Conservation (phyloP, 2,888 invertebrate genomes). For the Euzetes globulus region DNA sequence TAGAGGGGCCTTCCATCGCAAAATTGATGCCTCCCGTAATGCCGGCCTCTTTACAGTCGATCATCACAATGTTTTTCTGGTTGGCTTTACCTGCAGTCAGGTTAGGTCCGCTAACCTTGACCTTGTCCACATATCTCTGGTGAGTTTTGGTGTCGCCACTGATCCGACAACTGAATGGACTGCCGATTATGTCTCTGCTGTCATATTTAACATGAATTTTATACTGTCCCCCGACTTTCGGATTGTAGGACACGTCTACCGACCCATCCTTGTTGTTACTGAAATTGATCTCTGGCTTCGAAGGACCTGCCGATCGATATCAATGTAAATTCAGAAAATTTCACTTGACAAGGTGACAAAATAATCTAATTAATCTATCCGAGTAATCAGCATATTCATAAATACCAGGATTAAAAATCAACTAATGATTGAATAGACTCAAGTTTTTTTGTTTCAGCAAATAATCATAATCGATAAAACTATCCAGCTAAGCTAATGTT, state of each 20-base stretch:
- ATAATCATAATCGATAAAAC: too few species aligned
- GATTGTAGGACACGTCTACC: constrained; percentile 35
- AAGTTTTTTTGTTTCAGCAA: too few species aligned
- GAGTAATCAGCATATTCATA: too few species aligned
- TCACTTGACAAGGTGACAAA: too few species aligned
- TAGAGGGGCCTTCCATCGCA: constrained; percentile 38
- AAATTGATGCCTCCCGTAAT: constrained; percentile 38
- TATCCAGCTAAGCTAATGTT: too few species aligned
- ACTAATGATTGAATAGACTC: too few species aligned
- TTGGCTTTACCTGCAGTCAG: constrained; percentile 34
- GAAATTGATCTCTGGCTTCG: constrained; percentile 39
- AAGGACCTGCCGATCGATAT: constrained; percentile 35
- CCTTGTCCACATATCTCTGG: constrained; percentile 31
- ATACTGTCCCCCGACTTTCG: constrained; percentile 37
- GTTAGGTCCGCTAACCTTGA: constrained; percentile 36
- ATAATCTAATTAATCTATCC: too few species aligned
- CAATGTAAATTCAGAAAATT: too few species aligned
- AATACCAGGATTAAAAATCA: too few species aligned
- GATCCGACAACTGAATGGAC: constrained; percentile 37
- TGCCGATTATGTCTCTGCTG: constrained; percentile 35
- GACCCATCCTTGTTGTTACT: constrained; percentile 35
- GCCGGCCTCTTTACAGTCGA: constrained; percentile 37
- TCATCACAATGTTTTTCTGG: constrained; percentile 31
- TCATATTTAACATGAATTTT: constrained; percentile 39
- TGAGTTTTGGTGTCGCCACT: constrained; percentile 34